phyloP scores from a whole-genome alignment of 2,797 vertebrate species.

The Somateria mollissima region DNA sequence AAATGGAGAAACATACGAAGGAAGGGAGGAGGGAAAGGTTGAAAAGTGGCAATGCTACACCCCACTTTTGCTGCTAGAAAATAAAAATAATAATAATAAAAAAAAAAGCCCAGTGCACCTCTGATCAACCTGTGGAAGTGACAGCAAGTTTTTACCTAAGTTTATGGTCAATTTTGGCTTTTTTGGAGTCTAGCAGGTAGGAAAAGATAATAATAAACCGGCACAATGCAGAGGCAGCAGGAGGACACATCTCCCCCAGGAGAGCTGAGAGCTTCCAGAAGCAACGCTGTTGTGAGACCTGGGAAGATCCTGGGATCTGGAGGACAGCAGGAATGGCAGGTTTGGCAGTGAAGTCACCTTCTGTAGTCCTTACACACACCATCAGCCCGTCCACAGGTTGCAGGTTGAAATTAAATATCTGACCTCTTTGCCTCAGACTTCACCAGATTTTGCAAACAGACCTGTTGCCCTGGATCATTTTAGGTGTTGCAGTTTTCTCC shows the following conservation, averaged over 20 bases:
- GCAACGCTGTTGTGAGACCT: neutral
- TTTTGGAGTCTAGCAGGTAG: neutral
- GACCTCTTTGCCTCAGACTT: neutral
- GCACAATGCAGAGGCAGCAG: neutral
- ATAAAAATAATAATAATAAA: no score
- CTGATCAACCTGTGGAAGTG: neutral
- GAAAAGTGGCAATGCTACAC: neutral
- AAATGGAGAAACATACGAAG: neutral
- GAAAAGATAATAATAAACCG: neutral
- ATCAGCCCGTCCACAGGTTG: neutral
- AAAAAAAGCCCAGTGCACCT: neutral
- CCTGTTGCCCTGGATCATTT: neutral
- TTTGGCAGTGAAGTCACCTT: neutral
- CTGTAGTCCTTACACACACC: neutral
- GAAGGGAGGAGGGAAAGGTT: neutral
- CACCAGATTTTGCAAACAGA: neutral
- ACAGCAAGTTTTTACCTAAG: neutral
- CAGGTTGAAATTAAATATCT: neutral
- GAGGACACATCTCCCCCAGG: neutral
- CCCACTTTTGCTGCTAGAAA: neutral
- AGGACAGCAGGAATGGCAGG: neutral
- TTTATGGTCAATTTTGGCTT: conserved; percentile 15
- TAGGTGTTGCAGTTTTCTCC: neutral
- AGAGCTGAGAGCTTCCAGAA: neutral
- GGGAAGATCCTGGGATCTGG: neutral